Evolutionary conservation across 2,888 invertebrate genomes (phyloP), one percentile per base, ranked within the genome.

Genomic region (Watsonalla binaria): DNA sequence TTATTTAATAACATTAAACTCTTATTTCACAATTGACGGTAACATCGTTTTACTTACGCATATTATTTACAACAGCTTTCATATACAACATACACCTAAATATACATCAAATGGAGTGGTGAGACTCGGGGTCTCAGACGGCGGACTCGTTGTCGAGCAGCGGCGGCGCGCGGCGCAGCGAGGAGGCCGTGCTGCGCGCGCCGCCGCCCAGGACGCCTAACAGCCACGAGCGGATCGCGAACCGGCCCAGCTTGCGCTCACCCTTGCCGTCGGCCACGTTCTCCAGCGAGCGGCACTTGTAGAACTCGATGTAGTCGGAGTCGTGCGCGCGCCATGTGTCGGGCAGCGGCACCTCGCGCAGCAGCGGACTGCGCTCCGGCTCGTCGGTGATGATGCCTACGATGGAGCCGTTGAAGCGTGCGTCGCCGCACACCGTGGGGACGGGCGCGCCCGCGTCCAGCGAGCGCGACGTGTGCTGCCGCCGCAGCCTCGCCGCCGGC

Each of bases 261-360:
- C 68, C 73, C 69, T 86, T 85, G 50, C 65, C 76, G 57, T 83
- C 88, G 45, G 82, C 81, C 49, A 96, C 92, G 62, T 94, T 93
- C 83, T 96, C 96, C 52, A 96, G 88, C 49, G 96, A 96, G 68
- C 94, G 94, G 94, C 96, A 96, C 72, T 95, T 95, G 64, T 92
- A 92, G 66, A 90, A 86, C 74, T 92, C 84, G 51, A 91, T 88
- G 71, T 89, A 89, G 63, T 83, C 82, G 6, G 84, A 72, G 67
- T 90, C 89, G 64, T 80, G 80, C 45, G 81, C 82, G 70, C 86
- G 87, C 85, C 83, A 71, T 81, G 79, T 70, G 80, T 77, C 45
- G 86, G 73, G 68, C 87, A 85, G 66, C 78, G 76, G 42, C 9
- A 9, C 42, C 62, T 90, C 87, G 64, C 86, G 84, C 35, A 92